Percentiles rank a stretch among this genome's conserved stretches.
Evolutionary conservation across 2,113 vertebrate species (phyloP).

Genomic region (Mus spicilegus): DNA sequence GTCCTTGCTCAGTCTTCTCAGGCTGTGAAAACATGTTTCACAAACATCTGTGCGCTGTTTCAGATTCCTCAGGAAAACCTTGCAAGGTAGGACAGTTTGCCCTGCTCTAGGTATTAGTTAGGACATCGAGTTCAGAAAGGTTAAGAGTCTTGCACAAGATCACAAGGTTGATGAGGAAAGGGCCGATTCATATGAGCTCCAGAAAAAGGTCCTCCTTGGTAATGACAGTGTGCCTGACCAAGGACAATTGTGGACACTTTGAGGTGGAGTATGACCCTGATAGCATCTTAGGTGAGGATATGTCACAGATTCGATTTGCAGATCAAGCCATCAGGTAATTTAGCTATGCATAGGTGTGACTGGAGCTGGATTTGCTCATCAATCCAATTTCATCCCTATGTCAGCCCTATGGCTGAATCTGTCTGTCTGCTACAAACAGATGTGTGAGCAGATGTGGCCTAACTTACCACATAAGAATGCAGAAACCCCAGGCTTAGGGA

Average conservation of each 20-base stretch:
- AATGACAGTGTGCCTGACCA: not conserved
- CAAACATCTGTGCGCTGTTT: not conserved
- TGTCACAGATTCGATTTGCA: not conserved
- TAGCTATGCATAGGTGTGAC: not conserved
- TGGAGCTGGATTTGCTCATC: not conserved
- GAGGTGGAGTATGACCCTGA: not conserved
- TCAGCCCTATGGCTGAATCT: not conserved
- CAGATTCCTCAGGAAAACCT: not conserved
- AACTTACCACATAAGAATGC: not conserved
- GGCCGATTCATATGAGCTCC: not conserved
- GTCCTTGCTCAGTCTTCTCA: not conserved
- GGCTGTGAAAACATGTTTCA: not conserved
- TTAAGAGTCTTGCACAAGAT: not conserved
- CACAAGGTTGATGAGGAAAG: not conserved
- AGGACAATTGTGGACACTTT: not conserved
- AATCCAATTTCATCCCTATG: not conserved
- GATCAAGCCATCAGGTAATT: not conserved
- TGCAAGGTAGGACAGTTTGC: not conserved
- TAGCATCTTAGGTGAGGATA: not conserved
- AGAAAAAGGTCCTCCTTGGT: not conserved
- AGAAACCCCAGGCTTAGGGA: not conserved
- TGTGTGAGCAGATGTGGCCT: not conserved
- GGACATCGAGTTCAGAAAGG: not conserved
- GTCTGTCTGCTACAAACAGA: constrained; percentile 2
- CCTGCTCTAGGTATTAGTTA: not conserved